A percentile compares a stretch with the other conserved stretches of the same genome.
These are phyloP conservation scores for Baccha elongata DNA, from an alignment of 2,888 invertebrate genomes.

Conservation along the genomic window DNA sequence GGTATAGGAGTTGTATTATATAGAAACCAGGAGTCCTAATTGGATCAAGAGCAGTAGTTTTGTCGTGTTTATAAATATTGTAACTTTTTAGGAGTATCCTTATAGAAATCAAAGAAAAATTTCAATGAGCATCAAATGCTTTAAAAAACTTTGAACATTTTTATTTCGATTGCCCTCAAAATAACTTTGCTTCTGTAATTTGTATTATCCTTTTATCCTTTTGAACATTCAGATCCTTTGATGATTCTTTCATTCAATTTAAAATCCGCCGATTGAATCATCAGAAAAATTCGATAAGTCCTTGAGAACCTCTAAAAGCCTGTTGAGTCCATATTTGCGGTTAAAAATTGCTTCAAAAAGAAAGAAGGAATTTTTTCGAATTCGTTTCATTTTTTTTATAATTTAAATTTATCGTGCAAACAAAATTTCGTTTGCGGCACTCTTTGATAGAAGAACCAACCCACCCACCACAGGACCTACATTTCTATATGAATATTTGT, in stretches of 20 bases:
- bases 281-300: constrained; percentile 53
- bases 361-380: constrained; percentile 60
- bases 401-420: constrained; percentile 49
- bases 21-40: background rate
- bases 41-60: background rate
- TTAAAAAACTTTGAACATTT: background rate
- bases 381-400: constrained; percentile 41
- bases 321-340: constrained; percentile 46
- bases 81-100: too few relatives aligned
- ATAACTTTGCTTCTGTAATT: background rate
- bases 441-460: background rate
- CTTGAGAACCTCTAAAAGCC: constrained; percentile 28
- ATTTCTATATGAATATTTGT: background rate
- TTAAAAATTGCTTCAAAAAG: constrained; percentile 40
- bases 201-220: background rate
- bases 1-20: too few relatives aligned
- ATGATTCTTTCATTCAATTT: background rate
- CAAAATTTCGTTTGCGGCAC: constrained; percentile 1
- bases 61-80: too few relatives aligned
- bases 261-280: constrained; percentile 48
- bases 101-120: background rate
- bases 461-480: constrained; percentile 9
- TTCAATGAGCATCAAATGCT: background rate
- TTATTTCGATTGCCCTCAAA: background rate
- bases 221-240: constrained; percentile 1